Evolutionary conservation across 2,888 invertebrate genomes (phyloP), one percentile per base, ranked within the genome.

Genomic region (Ptilodon capucinus): DNA sequence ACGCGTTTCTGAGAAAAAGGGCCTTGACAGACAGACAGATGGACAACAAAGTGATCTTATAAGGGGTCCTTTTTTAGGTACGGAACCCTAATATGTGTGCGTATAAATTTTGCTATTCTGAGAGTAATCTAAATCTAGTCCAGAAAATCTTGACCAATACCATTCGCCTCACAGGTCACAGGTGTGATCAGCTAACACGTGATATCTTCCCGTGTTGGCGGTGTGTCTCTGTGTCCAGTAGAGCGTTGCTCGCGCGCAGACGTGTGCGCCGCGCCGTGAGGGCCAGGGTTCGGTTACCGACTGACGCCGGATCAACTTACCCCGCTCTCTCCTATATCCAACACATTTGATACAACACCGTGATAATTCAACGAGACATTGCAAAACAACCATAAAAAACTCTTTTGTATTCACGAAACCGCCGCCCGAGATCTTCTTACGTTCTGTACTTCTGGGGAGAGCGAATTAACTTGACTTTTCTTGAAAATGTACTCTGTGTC

Each of bases 291-390:
- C 80, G 82, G 81, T 83, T 79, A 79, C 86, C 84, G 81, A 55
- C 84, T 85, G 86, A 84, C 78, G 76, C 78, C 76, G 50, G 66
- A 78, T 80, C 76, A 35, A 34, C 62, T 81, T 78, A 69, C 79
- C 38, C 28, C 48, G 55, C 49, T 40, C 52, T 57, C 46, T 57
- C 43, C 40, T 51, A 40, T 49, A 46, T 46, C 56, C 50, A 30
- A 51, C 42, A 46, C 47, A 52, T 54, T 57, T 60, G 56, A 54
- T 62, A 52, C 54, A 59, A 64, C 57, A 57, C 61, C 57, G 52
- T 60, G 68, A 68, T 74, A 72, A 71, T 65, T 72, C 68, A 50
- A 64, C 60, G 63, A 71, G 64, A 71, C 73, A 57, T 65, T 60
- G 64, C 60, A 46, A 70, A 70, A 71, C 64, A 62, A 66, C 53